These are phyloP conservation scores for Acronicta leporina DNA, from an alignment of 2,888 invertebrate genomes.

Conservation along the genomic window DNA sequence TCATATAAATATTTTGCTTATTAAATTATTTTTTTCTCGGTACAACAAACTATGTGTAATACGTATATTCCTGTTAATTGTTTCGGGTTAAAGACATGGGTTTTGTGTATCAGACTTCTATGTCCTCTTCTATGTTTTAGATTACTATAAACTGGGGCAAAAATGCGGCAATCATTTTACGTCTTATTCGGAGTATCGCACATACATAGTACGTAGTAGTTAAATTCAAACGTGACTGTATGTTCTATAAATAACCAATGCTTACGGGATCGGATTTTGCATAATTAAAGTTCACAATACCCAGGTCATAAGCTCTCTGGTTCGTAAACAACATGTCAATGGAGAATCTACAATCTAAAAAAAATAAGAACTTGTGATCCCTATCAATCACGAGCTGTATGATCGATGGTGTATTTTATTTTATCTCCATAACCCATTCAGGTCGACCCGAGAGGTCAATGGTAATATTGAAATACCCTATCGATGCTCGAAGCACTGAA, in stretches of 20 bases:
- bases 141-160: too few relatives aligned
- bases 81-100: too few relatives aligned
- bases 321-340: conserved; percentile 48
- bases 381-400: conserved; percentile 56
- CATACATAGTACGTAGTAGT: too few relatives aligned
- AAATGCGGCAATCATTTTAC: too few relatives aligned
- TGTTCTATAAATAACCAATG: not conserved
- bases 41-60: too few relatives aligned
- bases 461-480: conserved; percentile 49
- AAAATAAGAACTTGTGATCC: conserved; percentile 30
- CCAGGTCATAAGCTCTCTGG: conserved; percentile 22
- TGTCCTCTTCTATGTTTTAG: too few relatives aligned
- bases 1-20: too few relatives aligned
- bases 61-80: too few relatives aligned
- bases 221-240: too few relatives aligned
- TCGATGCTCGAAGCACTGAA: conserved; percentile 39
- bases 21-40: too few relatives aligned
- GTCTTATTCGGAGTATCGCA: too few relatives aligned
- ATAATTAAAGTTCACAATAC: conserved; percentile 37
- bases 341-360: conserved; percentile 32
- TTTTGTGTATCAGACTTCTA: too few relatives aligned
- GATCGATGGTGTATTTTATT: conserved; percentile 52
- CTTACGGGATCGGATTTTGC: conserved; percentile 19
- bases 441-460: conserved; percentile 55
- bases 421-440: conserved; percentile 47